Percentiles rank a stretch among this genome's conserved stretches.
Evolutionary conservation across 2,797 vertebrate species (phyloP).

Genomic region (Salarias fasciatus): DNA sequence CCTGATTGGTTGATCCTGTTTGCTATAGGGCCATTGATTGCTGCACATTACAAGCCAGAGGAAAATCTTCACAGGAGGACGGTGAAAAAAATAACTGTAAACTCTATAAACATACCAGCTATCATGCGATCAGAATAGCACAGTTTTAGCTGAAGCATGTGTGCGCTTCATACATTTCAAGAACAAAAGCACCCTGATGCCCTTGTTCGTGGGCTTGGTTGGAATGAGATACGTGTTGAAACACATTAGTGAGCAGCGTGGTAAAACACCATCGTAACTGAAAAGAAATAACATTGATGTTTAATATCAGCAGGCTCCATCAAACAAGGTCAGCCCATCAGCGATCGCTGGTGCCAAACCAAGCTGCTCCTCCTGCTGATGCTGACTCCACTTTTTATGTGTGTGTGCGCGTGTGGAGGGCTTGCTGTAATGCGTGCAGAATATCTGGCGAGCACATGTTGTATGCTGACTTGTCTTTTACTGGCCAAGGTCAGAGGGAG

Average conservation of each 20-base stretch:
- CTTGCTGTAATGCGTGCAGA: slow-evolving; percentile 17
- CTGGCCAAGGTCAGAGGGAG: slow-evolving; percentile 28
- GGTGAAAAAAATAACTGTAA: too few species aligned
- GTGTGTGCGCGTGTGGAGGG: too few species aligned
- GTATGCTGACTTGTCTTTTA: slow-evolving; percentile 39
- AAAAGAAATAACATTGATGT: slow-evolving; percentile 34
- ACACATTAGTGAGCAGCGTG: slow-evolving; percentile 34
- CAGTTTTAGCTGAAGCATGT: too few species aligned
- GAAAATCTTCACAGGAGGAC: too few species aligned
- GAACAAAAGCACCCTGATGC: too few species aligned
- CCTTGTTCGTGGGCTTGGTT: slow-evolving; percentile 19
- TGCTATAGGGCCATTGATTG: too few species aligned
- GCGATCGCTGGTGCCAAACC: slow-evolving; percentile 8
- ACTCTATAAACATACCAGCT: too few species aligned
- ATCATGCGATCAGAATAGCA: too few species aligned
- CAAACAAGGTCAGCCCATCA: slow-evolving; percentile 19
- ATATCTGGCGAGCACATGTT: slow-evolving; percentile 25
- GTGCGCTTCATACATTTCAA: too few species aligned
- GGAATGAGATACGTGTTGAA: slow-evolving; percentile 25
- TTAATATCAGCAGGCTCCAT: slow-evolving; percentile 22
- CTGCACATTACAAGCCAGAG: too few species aligned
- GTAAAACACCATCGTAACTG: slow-evolving; percentile 34
- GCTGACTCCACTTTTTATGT: slow-evolving; percentile 41
- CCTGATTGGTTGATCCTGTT: too few species aligned
- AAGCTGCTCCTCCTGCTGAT: slow-evolving; percentile 28